Conservation (phyloP, 2,113 vertebrate species). For the Podarcis muralis region DNA sequence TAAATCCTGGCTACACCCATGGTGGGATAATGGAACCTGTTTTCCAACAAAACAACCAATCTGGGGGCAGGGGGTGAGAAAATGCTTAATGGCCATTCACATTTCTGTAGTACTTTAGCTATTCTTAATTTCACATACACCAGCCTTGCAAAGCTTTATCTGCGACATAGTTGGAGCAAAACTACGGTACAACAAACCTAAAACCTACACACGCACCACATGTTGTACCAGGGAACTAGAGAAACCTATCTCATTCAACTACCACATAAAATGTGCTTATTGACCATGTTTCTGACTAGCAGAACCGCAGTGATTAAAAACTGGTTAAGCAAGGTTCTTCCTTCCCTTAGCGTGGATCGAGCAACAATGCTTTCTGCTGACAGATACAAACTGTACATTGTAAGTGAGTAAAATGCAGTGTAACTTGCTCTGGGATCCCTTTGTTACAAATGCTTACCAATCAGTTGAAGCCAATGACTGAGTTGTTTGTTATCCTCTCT, state of each 20-base stretch:
- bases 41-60: neutral
- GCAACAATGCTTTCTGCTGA: slow-evolving; percentile 51
- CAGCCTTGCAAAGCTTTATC: neutral
- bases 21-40: neutral
- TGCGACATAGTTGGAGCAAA: neutral
- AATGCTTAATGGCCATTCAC: neutral
- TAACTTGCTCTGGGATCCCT: slow-evolving; percentile 42
- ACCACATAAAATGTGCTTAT: slow-evolving; percentile 19
- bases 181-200: neutral
- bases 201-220: neutral
- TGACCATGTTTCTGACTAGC: neutral
- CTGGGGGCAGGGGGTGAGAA: neutral
- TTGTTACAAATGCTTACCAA: slow-evolving; percentile 49
- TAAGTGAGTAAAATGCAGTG: slow-evolving; percentile 31
- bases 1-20: no score
- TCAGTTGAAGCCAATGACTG: slow-evolving; percentile 35
- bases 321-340: slow-evolving; percentile 46
- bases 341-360: slow-evolving; percentile 38
- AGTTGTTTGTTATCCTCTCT: slow-evolving; percentile 39
- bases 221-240: neutral
- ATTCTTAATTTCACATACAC: neutral
- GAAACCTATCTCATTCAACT: neutral
- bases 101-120: neutral
- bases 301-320: slow-evolving; percentile 48
- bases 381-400: slow-evolving; percentile 43